Evolutionary conservation across 2,888 invertebrate species (phyloP).

Genomic region (Julus scandinavius): DNA sequence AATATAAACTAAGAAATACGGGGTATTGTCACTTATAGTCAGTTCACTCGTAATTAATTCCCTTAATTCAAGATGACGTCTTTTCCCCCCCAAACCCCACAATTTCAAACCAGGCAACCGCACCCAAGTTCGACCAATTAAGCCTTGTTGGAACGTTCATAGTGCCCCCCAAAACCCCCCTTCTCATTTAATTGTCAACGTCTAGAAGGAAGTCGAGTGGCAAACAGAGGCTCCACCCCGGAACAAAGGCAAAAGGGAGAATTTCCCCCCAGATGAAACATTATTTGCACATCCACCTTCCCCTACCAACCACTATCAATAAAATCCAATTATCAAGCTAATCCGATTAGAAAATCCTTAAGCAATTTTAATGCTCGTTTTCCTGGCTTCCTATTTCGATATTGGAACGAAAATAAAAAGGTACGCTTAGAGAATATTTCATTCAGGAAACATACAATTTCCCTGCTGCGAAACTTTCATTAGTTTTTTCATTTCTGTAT

Average conservation of each 20-base stretch:
- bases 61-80: constrained; percentile 17
- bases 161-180: background rate
- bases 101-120: constrained; percentile 43
- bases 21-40: constrained; percentile 10
- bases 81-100: background rate
- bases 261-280: constrained; percentile 42
- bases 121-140: constrained; percentile 43
- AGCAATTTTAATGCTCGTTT: constrained; percentile 46
- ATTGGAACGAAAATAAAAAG: constrained; percentile 39
- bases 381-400: constrained; percentile 44
- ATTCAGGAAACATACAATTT: background rate
- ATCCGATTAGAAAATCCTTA: constrained; percentile 46
- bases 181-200: constrained; percentile 31
- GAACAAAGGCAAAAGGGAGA: constrained; percentile 40
- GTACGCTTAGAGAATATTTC: background rate
- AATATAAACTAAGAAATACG: background rate
- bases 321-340: constrained; percentile 46
- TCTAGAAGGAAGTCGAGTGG: constrained; percentile 44
- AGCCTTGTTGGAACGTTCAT: background rate
- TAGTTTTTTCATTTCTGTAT: constrained; percentile 1
- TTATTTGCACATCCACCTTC: constrained; percentile 44
- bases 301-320: constrained; percentile 46
- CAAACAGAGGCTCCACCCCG: constrained; percentile 43
- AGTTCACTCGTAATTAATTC: background rate
- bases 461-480: constrained; percentile 17